Conservation (phyloP, 1,140 invertebrate species). For the Andricus grossulariae region DNA sequence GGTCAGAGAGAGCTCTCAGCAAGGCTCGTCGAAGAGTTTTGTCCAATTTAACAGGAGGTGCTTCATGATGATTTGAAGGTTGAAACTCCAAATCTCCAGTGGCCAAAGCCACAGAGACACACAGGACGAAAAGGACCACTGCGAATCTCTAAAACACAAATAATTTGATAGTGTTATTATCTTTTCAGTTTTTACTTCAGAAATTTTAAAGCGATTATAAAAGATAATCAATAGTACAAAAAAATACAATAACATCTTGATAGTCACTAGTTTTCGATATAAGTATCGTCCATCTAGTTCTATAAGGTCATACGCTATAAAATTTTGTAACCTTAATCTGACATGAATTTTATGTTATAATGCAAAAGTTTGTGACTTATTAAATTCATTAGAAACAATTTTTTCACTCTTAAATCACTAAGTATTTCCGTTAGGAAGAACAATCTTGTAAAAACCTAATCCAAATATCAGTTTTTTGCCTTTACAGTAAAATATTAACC, state of each 20-base stretch:
- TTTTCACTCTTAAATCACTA: too few species aligned
- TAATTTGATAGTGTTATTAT: background rate
- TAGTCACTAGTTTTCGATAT: background rate
- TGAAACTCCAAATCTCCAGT: slow-evolving; percentile 53
- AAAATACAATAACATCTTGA: background rate
- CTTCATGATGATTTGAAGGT: slow-evolving; percentile 55
- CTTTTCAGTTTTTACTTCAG: background rate
- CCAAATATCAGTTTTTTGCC: too few species aligned
- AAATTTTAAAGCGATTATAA: background rate
- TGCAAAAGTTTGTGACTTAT: too few species aligned
- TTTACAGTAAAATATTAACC: too few species aligned
- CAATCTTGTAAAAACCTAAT: too few species aligned
- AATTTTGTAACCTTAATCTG: too few species aligned
- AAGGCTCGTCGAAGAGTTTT: slow-evolving; percentile 82
- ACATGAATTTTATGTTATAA: too few species aligned
- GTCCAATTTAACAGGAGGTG: slow-evolving; percentile 79
- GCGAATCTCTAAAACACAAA: slow-evolving; percentile 45
- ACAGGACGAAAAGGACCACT: slow-evolving; percentile 35
- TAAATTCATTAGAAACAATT: too few species aligned
- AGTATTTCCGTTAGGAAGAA: too few species aligned
- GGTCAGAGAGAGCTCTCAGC: slow-evolving; percentile 82
- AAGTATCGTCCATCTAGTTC: too few species aligned
- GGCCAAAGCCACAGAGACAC: slow-evolving; percentile 41
- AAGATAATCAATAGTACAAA: background rate
- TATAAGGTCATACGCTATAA: too few species aligned